Conservation (phyloP, 2,888 invertebrate species). For the Athalia rosae region DNA sequence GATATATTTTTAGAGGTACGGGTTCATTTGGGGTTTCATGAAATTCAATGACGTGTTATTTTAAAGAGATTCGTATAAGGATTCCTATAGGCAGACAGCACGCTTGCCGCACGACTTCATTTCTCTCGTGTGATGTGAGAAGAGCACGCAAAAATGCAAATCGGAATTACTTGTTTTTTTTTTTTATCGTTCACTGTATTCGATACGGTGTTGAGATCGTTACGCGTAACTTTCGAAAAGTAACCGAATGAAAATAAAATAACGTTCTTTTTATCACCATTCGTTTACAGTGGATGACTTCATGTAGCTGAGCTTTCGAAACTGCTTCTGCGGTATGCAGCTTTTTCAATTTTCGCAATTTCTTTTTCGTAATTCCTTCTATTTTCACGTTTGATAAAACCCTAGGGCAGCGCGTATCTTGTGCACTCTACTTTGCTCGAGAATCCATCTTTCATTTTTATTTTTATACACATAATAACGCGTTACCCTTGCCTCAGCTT, state of each 20-base stretch:
- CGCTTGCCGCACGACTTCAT: background rate
- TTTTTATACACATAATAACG: constrained; percentile 11
- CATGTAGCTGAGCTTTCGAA: background rate
- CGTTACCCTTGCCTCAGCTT: constrained; percentile 24
- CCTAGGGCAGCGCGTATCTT: constrained; percentile 14
- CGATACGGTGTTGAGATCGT: no score
- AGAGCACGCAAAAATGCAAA: constrained; percentile 6
- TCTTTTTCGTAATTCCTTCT: constrained; percentile 32
- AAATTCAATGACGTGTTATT: constrained; percentile 26
- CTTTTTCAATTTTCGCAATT: constrained; percentile 30
- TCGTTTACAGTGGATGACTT: no score
- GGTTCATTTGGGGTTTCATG: background rate
- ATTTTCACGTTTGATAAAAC: constrained; percentile 18
- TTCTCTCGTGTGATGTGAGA: background rate
- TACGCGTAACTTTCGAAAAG: no score
- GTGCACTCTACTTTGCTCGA: constrained; percentile 33
- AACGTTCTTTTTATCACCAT: no score
- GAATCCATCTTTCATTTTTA: constrained; percentile 42
- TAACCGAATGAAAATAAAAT: no score
- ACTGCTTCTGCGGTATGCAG: background rate
- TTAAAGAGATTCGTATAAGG: constrained; percentile 9
- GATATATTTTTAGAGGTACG: background rate
- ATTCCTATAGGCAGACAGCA: background rate
- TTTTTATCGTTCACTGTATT: no score
- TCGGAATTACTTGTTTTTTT: background rate